These are phyloP conservation scores for Vicugna pacos DNA, from an alignment of 2,113 vertebrate species.

Conservation along the genomic window DNA sequence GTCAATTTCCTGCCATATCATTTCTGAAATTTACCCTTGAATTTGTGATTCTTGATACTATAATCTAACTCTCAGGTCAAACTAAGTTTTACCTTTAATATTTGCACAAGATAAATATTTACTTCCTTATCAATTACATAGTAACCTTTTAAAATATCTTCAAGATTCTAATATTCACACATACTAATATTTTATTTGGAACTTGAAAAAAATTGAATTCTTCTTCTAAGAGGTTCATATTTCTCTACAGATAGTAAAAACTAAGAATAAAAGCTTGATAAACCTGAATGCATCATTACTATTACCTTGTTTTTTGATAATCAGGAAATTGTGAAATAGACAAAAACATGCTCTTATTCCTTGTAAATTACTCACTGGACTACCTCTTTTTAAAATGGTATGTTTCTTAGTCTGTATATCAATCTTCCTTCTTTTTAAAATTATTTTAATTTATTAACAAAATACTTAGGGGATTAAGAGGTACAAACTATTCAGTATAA, in stretches of 20 bases:
- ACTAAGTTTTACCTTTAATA: conserved; percentile 13
- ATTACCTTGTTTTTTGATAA: conserved; percentile 22
- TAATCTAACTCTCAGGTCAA: not conserved
- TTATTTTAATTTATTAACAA: not conserved
- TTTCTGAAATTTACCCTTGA: conserved; percentile 36
- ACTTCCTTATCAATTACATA: conserved; percentile 21
- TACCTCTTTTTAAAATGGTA: not conserved
- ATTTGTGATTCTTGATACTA: conserved; percentile 6
- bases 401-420: not conserved
- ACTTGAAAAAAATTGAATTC: not conserved
- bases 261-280: conserved; percentile 28
- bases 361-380: conserved; percentile 2
- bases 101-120: conserved; percentile 38
- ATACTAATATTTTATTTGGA: conserved; percentile 50
- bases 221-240: conserved; percentile 19
- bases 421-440: not conserved
- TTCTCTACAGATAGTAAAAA: not conserved
- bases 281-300: not conserved
- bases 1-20: not conserved
- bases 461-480: not conserved
- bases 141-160: conserved; percentile 33
- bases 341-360: not conserved
- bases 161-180: not conserved
- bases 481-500: not conserved
- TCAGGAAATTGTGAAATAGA: not conserved